These are phyloP conservation scores for Balaenoptera acutorostrata DNA, from an alignment of 2,113 vertebrate genomes.

Conservation along the genomic window DNA sequence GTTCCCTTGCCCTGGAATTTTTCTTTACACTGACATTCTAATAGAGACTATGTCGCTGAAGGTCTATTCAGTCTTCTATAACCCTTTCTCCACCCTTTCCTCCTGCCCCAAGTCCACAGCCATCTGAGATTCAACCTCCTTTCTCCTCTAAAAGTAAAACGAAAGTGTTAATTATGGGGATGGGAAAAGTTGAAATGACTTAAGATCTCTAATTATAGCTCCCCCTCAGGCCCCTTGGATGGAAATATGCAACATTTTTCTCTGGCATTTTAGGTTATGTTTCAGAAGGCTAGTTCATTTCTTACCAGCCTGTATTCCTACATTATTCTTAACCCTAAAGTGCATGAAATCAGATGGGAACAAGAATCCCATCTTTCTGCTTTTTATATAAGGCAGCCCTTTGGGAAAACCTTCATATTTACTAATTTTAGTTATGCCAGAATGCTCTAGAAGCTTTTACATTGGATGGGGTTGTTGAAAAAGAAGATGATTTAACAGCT, in stretches of 20 bases:
- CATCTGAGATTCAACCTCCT: background rate
- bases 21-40: background rate
- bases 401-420: slow-evolving; percentile 15
- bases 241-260: background rate
- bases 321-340: slow-evolving; percentile 1
- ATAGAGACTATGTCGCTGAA: background rate
- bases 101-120: background rate
- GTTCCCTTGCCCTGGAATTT: background rate
- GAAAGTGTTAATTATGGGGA: background rate
- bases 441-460: background rate
- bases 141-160: slow-evolving; percentile 30
- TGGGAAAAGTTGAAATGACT: background rate
- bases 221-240: background rate
- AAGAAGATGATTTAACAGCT: background rate
- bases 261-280: background rate
- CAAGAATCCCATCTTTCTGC: background rate
- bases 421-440: background rate
- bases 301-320: background rate
- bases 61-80: background rate
- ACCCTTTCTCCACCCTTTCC: background rate
- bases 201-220: slow-evolving; percentile 11
- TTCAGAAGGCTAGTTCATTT: slow-evolving; percentile 26
- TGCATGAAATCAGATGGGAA: background rate
- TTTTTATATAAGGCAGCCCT: background rate
- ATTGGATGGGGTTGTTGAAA: background rate